Evolutionary conservation across 1,140 invertebrate species (phyloP), one percentile per base, ranked within the genome.

Genomic region (Mercenaria mercenaria): DNA sequence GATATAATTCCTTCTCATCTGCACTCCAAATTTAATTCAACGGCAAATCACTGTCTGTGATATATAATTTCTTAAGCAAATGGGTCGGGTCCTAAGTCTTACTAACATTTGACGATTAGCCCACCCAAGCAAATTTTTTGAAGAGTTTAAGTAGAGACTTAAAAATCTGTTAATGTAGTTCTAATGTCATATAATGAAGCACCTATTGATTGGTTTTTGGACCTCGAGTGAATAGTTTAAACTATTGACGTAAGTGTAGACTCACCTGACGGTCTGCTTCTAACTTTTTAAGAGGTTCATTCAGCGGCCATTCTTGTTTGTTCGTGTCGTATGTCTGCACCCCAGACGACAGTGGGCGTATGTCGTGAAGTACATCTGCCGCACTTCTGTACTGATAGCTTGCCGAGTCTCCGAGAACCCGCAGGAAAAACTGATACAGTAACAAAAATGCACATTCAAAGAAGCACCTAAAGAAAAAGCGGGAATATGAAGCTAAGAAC

Each of bases 271-370:
- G 96, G 47, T 97, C 93, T 6, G 97, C 97, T 95, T 98, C 98
- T 11, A 98, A 88, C 95, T 98, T 98, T 3, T 97, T 96, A 29
- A 98, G 94, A 0, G 98, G 97, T 94, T 98, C 96, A 91, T 97
- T 98, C 0, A 98, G 92, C 0, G 98, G 98, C 97, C 97, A 98
- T 50, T 97, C 88, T 20, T 97, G 96, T 91, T 97, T 96, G 89
- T 98, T 97, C 0, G 97, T 82, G 43, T 85, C 82, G 37, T 85
- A 85, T 23, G 82, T 72, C 47, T 85, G 82, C 20, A 34, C 23
- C 0, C 82, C 82, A 37, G 82, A 72, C 64, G 82, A 85, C 43
- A 85, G 64, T 2, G 82, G 82, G 15, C 82, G 82, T 8, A 50
- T 56, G 39, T 85, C 82, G 39, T 85, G 82, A 43, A 85, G 61